Percentiles rank a stretch among this genome's conserved stretches.
These are phyloP conservation scores for Thereva nobilitata DNA, from an alignment of 2,888 invertebrate species.

Conservation along the genomic window DNA sequence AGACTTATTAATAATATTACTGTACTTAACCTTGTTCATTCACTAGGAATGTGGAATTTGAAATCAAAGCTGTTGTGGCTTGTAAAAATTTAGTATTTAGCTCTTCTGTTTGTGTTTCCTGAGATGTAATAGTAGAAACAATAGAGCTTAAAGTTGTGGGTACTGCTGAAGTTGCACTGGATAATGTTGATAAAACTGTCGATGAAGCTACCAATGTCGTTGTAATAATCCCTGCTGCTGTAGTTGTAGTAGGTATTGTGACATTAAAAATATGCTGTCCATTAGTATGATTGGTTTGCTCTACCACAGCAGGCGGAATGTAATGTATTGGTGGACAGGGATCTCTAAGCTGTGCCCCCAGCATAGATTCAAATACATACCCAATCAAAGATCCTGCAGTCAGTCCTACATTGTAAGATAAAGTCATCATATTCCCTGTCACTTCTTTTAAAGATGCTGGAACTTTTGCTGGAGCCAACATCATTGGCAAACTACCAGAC, in stretches of 20 bases:
- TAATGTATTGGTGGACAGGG: slow-evolving; percentile 59
- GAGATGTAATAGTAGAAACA: slow-evolving; percentile 33
- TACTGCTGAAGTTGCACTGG: slow-evolving; percentile 17
- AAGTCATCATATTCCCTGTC: slow-evolving; percentile 93
- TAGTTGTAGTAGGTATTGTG: slow-evolving; percentile 44
- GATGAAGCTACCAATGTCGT: slow-evolving; percentile 17
- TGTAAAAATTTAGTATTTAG: slow-evolving; percentile 25
- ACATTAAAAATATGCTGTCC: slow-evolving; percentile 9
- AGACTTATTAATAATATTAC: too few species aligned
- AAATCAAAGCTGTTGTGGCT: slow-evolving; percentile 24
- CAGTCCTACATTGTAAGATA: slow-evolving; percentile 86
- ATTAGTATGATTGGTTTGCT: slow-evolving; percentile 22
- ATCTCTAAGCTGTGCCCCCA: slow-evolving; percentile 61
- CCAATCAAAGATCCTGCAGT: slow-evolving; percentile 83
- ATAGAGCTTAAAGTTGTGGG: slow-evolving; percentile 25
- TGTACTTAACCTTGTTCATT: slow-evolving; percentile 31
- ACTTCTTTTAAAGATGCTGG: slow-evolving; percentile 84
- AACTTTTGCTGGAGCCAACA: slow-evolving; percentile 84
- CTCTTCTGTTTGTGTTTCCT: slow-evolving; percentile 28
- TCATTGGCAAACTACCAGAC: slow-evolving; percentile 91
- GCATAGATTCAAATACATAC: slow-evolving; percentile 73
- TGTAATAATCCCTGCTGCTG: slow-evolving; percentile 12
- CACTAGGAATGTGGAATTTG: slow-evolving; percentile 29
- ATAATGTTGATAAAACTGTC: slow-evolving; percentile 19
- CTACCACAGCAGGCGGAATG: slow-evolving; percentile 46